These are phyloP conservation scores for Rhynchonycteris naso DNA, from an alignment of 2,797 vertebrate species.

Conservation along the genomic window DNA sequence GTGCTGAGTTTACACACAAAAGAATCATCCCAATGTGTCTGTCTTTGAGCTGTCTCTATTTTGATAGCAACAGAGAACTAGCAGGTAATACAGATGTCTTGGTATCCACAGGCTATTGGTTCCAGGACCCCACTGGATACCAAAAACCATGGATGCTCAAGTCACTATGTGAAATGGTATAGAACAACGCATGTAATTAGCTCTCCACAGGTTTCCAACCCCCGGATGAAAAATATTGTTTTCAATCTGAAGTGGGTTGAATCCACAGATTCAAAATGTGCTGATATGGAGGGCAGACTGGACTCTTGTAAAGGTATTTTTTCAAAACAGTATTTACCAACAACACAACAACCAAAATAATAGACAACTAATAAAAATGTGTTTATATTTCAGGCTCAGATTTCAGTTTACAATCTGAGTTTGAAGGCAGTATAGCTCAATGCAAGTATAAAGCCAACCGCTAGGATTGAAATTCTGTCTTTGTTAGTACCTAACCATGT, in stretches of 20 bases:
- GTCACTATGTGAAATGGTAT: background rate
- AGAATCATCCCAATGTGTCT: background rate
- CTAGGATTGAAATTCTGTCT: background rate
- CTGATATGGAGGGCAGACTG: background rate
- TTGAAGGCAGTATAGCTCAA: background rate
- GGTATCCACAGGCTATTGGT: background rate
- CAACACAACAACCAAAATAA: background rate
- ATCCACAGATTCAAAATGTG: background rate
- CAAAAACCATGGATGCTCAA: background rate
- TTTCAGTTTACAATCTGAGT: background rate
- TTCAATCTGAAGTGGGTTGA: background rate
- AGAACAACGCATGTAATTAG: background rate
- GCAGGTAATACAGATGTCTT: background rate
- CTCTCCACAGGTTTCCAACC: background rate
- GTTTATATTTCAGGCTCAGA: constrained; percentile 6
- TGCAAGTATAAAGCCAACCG: background rate
- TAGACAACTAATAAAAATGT: background rate
- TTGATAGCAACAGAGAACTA: background rate
- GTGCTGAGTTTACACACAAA: background rate
- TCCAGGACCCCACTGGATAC: background rate
- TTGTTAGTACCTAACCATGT: background rate
- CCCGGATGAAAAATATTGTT: background rate
- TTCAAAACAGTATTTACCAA: background rate
- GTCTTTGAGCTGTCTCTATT: background rate
- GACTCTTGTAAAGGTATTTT: background rate